These are phyloP conservation scores for Eumeta japonica DNA, from an alignment of 1,140 invertebrate genomes.

Conservation along the genomic window DNA sequence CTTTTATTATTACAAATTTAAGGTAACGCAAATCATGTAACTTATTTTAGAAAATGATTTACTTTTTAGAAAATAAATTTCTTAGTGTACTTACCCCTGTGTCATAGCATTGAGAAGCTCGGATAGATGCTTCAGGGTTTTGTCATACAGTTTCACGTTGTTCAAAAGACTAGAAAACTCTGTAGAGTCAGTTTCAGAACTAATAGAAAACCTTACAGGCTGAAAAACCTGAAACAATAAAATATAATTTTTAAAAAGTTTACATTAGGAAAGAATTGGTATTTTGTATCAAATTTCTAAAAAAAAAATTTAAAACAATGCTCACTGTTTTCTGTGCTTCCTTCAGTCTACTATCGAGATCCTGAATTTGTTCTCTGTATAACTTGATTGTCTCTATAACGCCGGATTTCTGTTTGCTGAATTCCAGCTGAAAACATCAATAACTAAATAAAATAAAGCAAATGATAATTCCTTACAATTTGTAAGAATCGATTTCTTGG, in stretches of 20 bases:
- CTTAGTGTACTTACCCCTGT: conserved; percentile 39
- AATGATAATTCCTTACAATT: no score
- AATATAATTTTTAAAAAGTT: conserved; percentile 1
- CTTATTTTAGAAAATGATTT: no score
- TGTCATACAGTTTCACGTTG: conserved; percentile 51
- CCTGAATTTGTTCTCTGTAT: conserved; percentile 41
- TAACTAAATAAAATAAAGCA: not conserved
- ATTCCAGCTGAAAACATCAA: conserved; percentile 35
- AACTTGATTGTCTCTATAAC: conserved; percentile 28
- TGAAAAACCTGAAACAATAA: conserved; percentile 34
- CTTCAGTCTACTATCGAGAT: conserved; percentile 32
- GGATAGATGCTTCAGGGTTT: conserved; percentile 41
- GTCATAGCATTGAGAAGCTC: conserved; percentile 33
- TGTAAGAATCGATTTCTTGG: no score
- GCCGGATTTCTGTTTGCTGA: conserved; percentile 31
- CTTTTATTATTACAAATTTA: no score
- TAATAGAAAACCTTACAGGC: conserved; percentile 31
- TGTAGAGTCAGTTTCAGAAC: conserved; percentile 16
- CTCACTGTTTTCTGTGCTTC: conserved; percentile 38
- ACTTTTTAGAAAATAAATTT: conserved; percentile 2
- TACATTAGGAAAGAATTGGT: no score
- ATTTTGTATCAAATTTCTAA: not conserved
- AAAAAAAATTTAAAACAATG: conserved; percentile 6
- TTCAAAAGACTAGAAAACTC: conserved; percentile 28
- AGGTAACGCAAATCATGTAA: no score